Evolutionary conservation across 2,797 vertebrate species (phyloP), one percentile per base, ranked within the genome.

Genomic region (Muraenolepis orangiensis): DNA sequence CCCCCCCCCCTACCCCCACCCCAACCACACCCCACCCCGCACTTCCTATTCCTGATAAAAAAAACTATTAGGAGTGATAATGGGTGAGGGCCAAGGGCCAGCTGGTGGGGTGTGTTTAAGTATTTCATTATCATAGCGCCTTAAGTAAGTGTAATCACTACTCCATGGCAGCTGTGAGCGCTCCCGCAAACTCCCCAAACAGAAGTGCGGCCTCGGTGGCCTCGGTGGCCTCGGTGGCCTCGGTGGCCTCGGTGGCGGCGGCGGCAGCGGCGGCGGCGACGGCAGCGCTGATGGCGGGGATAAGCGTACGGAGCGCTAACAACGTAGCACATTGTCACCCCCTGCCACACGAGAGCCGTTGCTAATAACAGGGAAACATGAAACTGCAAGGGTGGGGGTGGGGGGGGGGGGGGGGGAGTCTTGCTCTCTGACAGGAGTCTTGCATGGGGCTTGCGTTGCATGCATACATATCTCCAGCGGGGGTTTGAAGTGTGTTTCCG

Each of bases 51-150:
- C 89, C 91, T 85, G 90, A 93, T 94, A 91, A 87, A 86, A 90
- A 87, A 86, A 90, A 87, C 83, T 91, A 95, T 96, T 94, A 93
- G 90, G 84, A 88, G 94, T 91, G 93, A 92, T 93, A 95, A 93
- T 94, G 89, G 88, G 91, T 85, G 46, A 28, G 74, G 88, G 86
- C 87, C 82, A 86, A 90, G 84, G 91, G 87, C 91, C 94, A 95
- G 94, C 95, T 96, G 94, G 90, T 93, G 90, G 36, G 74, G 80
- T 82, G 80, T 82, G 82, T 87, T 88, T 84, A 84, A 90, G 86
- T 87, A 80, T 84, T 80, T 85, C 82, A 87, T 87, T 90, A 89
- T 84, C 46, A n/a, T 51, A n/a, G 46, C 46, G 46, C 46, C 20
- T n/a, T n/a, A n/a, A n/a, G n/a, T 51, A 51, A 51, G 46, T 51